Evolutionary conservation across 2,797 vertebrate genomes (phyloP), one percentile per base, ranked within the genome.

Genomic region (Scolopax rusticola): DNA sequence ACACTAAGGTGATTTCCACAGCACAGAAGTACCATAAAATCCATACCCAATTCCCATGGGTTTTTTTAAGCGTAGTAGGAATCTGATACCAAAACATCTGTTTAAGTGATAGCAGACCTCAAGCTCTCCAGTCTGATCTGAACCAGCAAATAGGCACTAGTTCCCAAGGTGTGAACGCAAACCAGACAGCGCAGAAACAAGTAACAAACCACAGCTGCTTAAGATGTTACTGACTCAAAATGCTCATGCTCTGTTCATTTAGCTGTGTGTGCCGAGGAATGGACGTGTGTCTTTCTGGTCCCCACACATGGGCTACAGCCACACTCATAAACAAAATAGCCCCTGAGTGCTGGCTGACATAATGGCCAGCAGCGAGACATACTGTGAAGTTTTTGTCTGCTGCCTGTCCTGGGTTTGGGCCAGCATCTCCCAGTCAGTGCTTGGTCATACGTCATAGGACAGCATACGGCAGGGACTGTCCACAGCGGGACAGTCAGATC

Each of bases 111-210:
- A 84, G 65, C 70, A 63, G 79, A 87, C 60, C 79, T 81, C 38
- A 38, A 13, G 33, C 43, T 63, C 78, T 53, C 59, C 40, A 14
- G 43, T 15, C 87, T 73, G 87, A 68, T 64, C 70, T n/a, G 54
- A 73, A 59, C 43, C 70, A 84, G 83, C 74, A 76, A 75, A 82
- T 51, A 69, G 33, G 33, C 57, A 45, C 82, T 50, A 75, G 91
- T 75, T 67, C 82, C 74, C 83, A 77, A 83, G 86, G 92, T 84
- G 92, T 0, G 45, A 95, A 94, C 30, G 36, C 86, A 92, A 94
- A 92, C 74, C 89, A 92, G 92, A 92, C 89, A 70, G 73, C 1
- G 4, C 48, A 61, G 68, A 38, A 63, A 23, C 9, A 70, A 47
- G 43, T 60, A 79, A 67, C 43, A 68, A 84, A 25, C 54, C 74